These are phyloP conservation scores for Sceliomorpha sp. DNA, from an alignment of 2,888 invertebrate species.

Conservation along the genomic window DNA sequence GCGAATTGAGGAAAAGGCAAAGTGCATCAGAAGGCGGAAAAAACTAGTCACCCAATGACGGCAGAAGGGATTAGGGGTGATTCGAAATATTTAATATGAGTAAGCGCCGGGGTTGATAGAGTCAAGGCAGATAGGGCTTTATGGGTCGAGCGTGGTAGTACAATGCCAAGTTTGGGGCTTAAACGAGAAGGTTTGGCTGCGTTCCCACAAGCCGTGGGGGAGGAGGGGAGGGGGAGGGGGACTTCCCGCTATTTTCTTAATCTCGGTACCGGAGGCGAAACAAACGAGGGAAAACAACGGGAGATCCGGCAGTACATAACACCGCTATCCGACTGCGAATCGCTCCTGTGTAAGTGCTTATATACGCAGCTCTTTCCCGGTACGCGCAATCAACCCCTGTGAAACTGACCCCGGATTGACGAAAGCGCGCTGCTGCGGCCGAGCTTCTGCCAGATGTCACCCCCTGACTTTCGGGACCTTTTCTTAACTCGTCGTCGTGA, in stretches of 20 bases:
- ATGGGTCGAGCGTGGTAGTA: slow-evolving; percentile 3
- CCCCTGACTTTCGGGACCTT: slow-evolving; percentile 39
- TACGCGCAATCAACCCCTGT: slow-evolving; percentile 38
- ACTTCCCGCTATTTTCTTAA: slow-evolving; percentile 77
- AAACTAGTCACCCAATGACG: too few relatives aligned
- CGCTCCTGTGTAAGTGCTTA: slow-evolving; percentile 26
- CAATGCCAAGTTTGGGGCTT: slow-evolving; percentile 42
- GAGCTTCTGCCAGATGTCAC: slow-evolving; percentile 54
- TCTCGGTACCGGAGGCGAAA: slow-evolving; percentile 60
- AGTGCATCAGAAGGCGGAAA: too few relatives aligned
- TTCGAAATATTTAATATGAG: slow-evolving; percentile 25
- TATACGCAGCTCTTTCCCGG: slow-evolving; percentile 18
- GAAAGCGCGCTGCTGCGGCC: slow-evolving; percentile 18
- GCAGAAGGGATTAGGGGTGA: too few relatives aligned
- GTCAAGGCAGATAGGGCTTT: slow-evolving; percentile 8
- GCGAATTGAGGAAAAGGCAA: too few relatives aligned
- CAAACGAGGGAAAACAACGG: slow-evolving; percentile 54
- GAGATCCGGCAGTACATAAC: slow-evolving; percentile 35
- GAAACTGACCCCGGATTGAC: slow-evolving; percentile 50
- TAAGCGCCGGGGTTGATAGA: slow-evolving; percentile 22
- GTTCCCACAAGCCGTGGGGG: slow-evolving; percentile 49
- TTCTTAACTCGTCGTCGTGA: too few relatives aligned
- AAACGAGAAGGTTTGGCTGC: slow-evolving; percentile 40
- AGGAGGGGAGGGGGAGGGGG: too few relatives aligned
- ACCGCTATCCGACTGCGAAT: slow-evolving; percentile 23